Conservation (phyloP, 2,113 vertebrate species). For the Carlito syrichta region DNA sequence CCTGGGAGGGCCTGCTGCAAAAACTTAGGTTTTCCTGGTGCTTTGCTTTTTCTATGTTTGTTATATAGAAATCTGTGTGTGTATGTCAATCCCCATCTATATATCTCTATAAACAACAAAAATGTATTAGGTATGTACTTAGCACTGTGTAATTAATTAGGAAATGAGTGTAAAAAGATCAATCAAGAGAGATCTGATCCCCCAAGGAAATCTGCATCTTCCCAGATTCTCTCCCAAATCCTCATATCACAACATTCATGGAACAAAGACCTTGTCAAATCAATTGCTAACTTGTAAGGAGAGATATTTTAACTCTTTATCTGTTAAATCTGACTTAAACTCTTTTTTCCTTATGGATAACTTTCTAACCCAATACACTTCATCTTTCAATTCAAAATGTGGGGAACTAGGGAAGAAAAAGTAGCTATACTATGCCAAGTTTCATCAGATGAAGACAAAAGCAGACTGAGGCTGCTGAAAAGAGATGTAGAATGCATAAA, state of each 20-base stretch:
- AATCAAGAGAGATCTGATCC: neutral
- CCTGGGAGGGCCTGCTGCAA: neutral
- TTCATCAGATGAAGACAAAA: neutral
- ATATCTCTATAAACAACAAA: neutral
- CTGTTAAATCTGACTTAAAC: neutral
- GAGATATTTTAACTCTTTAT: neutral
- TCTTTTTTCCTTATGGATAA: neutral
- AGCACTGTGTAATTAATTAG: neutral
- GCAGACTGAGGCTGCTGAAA: neutral
- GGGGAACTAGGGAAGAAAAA: neutral
- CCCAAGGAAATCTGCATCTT: neutral
- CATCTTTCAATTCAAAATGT: neutral
- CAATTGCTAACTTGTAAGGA: neutral
- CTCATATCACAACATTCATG: neutral
- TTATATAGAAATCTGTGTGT: neutral
- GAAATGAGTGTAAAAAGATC: neutral
- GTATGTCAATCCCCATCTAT: neutral
- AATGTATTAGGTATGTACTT: neutral
- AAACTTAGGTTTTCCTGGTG: neutral
- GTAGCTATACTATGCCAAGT: rapidly evolving
- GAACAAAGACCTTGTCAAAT: neutral
- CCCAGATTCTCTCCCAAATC: neutral
- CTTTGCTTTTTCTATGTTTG: neutral
- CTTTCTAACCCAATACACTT: neutral
- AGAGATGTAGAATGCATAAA: neutral